Percentiles rank a stretch among this genome's conserved stretches.
Conservation (phyloP, 2,888 invertebrate genomes). For the Steromphala cineraria region DNA sequence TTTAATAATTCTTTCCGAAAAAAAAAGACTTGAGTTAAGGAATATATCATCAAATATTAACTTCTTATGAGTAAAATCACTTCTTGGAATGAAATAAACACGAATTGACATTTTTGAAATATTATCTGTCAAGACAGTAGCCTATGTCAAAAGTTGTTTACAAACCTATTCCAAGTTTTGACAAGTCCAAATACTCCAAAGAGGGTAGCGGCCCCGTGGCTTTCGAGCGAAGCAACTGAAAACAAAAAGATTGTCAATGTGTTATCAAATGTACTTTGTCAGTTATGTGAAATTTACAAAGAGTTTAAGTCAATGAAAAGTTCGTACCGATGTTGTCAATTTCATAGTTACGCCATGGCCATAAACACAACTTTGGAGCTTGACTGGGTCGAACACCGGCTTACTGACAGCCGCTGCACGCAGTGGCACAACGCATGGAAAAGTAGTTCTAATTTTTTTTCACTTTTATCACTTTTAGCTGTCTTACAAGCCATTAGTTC, state of each 20-base stretch:
- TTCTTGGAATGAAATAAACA: neutral
- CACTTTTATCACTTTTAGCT: no score
- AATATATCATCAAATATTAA: no score
- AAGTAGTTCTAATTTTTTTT: no score
- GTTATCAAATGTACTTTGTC: neutral
- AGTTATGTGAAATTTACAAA: neutral
- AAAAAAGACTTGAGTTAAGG: no score
- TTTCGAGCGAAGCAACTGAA: conserved; percentile 58
- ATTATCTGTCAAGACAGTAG: neutral
- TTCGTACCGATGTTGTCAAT: conserved; percentile 37
- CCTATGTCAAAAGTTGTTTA: conserved; percentile 13
- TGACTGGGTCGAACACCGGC: conserved; percentile 1
- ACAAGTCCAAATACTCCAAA: conserved; percentile 62
- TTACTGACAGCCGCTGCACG: neutral
- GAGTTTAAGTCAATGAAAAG: neutral
- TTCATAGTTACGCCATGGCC: conserved; percentile 29
- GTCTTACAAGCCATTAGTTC: no score
- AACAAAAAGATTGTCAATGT: conserved; percentile 16
- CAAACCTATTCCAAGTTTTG: conserved; percentile 63
- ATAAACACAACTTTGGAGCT: neutral
- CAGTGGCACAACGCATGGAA: neutral
- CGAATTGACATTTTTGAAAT: neutral
- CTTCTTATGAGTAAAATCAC: neutral
- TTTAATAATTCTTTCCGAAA: no score
- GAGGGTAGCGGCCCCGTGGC: conserved; percentile 54